Evolutionary conservation across 2,113 vertebrate genomes (phyloP).

Genomic region (Mormoops blainvillei): DNA sequence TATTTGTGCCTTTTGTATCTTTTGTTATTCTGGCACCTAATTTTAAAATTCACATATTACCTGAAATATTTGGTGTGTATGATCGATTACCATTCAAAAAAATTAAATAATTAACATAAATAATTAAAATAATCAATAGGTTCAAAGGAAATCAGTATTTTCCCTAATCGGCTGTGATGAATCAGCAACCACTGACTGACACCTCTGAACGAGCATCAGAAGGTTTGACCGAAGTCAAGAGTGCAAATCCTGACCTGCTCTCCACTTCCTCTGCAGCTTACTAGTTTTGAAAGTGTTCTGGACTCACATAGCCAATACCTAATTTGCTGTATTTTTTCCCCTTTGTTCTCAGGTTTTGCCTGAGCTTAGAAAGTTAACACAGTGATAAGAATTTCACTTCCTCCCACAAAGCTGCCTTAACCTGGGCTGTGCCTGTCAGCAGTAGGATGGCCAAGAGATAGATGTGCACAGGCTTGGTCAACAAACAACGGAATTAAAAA

Average conservation of each 20-base stretch:
- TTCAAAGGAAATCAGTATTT: background rate
- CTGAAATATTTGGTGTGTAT: background rate
- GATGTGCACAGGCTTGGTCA: background rate
- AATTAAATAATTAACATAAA: background rate
- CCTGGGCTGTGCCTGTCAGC: too few relatives aligned
- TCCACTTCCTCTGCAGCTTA: background rate
- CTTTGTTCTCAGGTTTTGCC: background rate
- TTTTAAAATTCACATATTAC: background rate
- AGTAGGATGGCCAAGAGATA: background rate
- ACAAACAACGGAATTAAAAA: background rate
- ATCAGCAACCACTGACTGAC: background rate
- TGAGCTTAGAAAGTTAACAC: background rate
- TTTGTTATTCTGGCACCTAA: background rate
- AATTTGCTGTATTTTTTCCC: background rate
- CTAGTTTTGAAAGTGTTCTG: background rate
- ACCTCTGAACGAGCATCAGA: background rate
- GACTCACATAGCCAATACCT: background rate
- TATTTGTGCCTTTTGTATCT: background rate
- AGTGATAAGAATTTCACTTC: background rate
- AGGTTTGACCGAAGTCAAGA: background rate
- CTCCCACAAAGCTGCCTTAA: background rate
- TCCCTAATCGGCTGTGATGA: background rate
- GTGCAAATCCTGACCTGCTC: background rate
- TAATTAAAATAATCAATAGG: background rate
- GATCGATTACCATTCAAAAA: background rate